phyloP scores from a whole-genome alignment of 2,797 vertebrate species.

The Enteromius trimaculatus region DNA sequence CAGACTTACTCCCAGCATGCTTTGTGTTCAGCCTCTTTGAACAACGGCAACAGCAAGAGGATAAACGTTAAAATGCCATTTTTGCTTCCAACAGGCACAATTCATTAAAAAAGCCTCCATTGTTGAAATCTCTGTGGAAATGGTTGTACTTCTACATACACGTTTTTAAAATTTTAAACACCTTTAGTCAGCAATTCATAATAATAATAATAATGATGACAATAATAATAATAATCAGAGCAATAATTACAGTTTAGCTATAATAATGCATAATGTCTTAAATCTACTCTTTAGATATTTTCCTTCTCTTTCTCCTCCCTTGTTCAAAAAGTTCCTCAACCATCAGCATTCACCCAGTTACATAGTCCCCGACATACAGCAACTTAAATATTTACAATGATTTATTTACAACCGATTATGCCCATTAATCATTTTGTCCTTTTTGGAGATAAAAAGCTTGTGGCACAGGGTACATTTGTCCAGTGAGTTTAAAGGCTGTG shows the following conservation, averaged over 20 bases:
- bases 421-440: constrained; percentile 67
- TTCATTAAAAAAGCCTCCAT: constrained; percentile 42
- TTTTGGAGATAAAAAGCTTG: constrained; percentile 63
- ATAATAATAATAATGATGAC: constrained; percentile 70
- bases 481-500: constrained; percentile 43
- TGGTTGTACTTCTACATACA: constrained; percentile 64
- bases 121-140: constrained; percentile 55
- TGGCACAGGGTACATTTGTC: constrained; percentile 39
- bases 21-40: neutral
- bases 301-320: constrained; percentile 52
- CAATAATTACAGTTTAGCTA: constrained; percentile 75
- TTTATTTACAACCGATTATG: constrained; percentile 79
- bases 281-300: constrained; percentile 70
- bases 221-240: constrained; percentile 70
- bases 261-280: constrained; percentile 73
- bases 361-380: constrained; percentile 65
- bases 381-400: constrained; percentile 82
- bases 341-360: constrained; percentile 52
- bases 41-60: constrained; percentile 72
- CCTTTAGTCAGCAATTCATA: constrained; percentile 66
- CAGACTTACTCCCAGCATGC: constrained; percentile 42
- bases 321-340: constrained; percentile 58
- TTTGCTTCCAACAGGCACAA: constrained; percentile 56
- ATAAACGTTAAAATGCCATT: constrained; percentile 44
- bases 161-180: constrained; percentile 73